Percentiles rank a stretch among this genome's conserved stretches.
Conservation (phyloP, 2,797 vertebrate species). For the Sebastes melanostomus region DNA sequence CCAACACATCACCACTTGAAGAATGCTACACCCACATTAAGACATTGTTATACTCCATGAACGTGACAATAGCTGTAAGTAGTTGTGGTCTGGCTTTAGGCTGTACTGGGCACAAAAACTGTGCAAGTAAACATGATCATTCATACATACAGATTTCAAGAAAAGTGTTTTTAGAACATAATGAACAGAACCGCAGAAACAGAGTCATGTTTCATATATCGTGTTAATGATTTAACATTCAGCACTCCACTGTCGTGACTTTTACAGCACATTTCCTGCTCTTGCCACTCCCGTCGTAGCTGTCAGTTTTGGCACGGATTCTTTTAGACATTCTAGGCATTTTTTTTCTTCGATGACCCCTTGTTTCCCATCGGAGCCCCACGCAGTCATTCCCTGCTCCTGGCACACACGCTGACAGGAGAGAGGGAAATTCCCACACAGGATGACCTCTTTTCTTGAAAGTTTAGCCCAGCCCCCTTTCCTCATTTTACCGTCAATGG, state of each 20-base stretch:
- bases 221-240: background rate
- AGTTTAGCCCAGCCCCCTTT: constrained; percentile 73
- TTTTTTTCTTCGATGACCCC: constrained; percentile 64
- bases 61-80: constrained; percentile 55
- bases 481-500: constrained; percentile 82
- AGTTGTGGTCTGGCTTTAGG: constrained; percentile 27
- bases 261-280: background rate
- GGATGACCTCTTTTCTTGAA: constrained; percentile 73
- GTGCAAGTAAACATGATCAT: background rate
- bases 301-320: constrained; percentile 31
- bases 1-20: constrained; percentile 73
- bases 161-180: background rate
- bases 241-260: background rate
- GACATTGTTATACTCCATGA: constrained; percentile 56
- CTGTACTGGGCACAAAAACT: background rate
- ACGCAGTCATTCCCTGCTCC: constrained; percentile 35
- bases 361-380: constrained; percentile 38
- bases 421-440: constrained; percentile 80
- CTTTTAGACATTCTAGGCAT: constrained; percentile 60
- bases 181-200: background rate
- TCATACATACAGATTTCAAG: background rate
- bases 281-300: background rate
- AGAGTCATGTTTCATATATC: background rate
- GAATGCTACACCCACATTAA: constrained; percentile 75
- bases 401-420: constrained; percentile 61